These are phyloP conservation scores for Metellina segmentata DNA, from an alignment of 2,888 invertebrate species.

Conservation along the genomic window DNA sequence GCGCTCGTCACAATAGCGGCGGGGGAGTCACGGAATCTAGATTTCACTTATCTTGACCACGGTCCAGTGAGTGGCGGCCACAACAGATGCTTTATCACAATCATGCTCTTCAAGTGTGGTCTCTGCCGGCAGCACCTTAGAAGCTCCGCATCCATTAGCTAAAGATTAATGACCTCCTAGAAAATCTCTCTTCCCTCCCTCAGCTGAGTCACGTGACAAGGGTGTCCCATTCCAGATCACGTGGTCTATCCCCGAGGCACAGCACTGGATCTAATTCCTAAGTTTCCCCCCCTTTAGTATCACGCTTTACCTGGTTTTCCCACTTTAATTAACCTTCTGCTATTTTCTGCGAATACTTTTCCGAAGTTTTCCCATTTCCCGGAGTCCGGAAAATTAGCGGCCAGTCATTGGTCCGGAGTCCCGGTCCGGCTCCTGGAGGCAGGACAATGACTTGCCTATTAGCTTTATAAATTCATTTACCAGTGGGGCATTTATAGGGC, in stretches of 20 bases:
- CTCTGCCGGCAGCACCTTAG: conserved; percentile 50
- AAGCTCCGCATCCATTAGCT: conserved; percentile 67
- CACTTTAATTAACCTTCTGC: conserved; percentile 76
- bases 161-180: conserved; percentile 72
- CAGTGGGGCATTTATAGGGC: not conserved
- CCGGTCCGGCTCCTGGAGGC: not conserved
- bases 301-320: conserved; percentile 75
- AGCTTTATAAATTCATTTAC: conserved; percentile 21
- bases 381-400: conserved; percentile 53
- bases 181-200: conserved; percentile 55
- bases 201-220: conserved; percentile 66
- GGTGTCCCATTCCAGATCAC: conserved; percentile 75
- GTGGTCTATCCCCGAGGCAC: conserved; percentile 69
- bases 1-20: conserved; percentile 46
- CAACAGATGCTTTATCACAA: conserved; percentile 76
- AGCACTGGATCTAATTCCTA: conserved; percentile 70
- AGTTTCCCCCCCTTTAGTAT: conserved; percentile 60
- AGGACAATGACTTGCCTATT: not conserved
- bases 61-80: conserved; percentile 72
- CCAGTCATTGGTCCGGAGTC: conserved; percentile 27
- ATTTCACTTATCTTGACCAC: conserved; percentile 76
- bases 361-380: conserved; percentile 68
- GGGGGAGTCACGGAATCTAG: conserved; percentile 70
- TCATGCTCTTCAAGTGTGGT: conserved; percentile 69
- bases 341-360: conserved; percentile 72